phyloP scores from a whole-genome alignment of 2,888 invertebrate genomes.

The Heliconius ethilla region DNA sequence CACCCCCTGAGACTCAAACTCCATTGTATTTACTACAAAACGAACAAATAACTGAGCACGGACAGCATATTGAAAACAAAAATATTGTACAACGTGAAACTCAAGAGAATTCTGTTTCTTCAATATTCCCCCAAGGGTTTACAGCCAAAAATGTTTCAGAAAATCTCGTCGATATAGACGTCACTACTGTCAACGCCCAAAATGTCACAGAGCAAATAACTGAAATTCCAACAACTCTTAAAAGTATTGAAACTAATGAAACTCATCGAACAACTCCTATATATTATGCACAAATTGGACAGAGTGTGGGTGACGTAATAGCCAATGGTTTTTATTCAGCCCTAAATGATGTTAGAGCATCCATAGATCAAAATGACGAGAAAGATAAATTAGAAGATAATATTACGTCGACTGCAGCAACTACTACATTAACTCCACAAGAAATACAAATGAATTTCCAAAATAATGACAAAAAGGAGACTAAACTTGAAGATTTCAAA shows the following conservation, averaged over 20 bases:
- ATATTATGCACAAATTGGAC: conserved; percentile 76
- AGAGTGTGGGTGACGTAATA: conserved; percentile 65
- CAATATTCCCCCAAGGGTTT: conserved; percentile 62
- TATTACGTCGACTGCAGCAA: conserved; percentile 47
- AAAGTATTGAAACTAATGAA: conserved; percentile 60
- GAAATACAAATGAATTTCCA: conserved; percentile 35
- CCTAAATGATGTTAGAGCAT: conserved; percentile 83
- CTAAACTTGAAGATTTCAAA: conserved; percentile 55
- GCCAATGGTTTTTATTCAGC: conserved; percentile 81
- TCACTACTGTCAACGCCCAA: conserved; percentile 53
- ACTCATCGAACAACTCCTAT: conserved; percentile 66
- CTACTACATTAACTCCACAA: conserved; percentile 44
- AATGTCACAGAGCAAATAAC: conserved; percentile 60
- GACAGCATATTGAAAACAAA: conserved; percentile 55
- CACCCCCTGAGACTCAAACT: conserved; percentile 46
- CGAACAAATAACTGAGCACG: conserved; percentile 60
- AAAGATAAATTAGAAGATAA: conserved; percentile 54
- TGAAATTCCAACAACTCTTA: conserved; percentile 63
- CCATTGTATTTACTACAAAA: conserved; percentile 63
- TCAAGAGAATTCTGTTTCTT: conserved; percentile 62
- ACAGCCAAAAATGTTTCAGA: conserved; percentile 59
- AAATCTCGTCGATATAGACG: conserved; percentile 51
- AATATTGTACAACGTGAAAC: conserved; percentile 72
- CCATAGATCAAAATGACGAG: conserved; percentile 71
- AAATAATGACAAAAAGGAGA: conserved; percentile 22